Percentiles rank a stretch among this genome's conserved stretches.
These are phyloP conservation scores for Phoenicopterus ruber DNA, from an alignment of 2,113 vertebrate genomes.

Conservation along the genomic window DNA sequence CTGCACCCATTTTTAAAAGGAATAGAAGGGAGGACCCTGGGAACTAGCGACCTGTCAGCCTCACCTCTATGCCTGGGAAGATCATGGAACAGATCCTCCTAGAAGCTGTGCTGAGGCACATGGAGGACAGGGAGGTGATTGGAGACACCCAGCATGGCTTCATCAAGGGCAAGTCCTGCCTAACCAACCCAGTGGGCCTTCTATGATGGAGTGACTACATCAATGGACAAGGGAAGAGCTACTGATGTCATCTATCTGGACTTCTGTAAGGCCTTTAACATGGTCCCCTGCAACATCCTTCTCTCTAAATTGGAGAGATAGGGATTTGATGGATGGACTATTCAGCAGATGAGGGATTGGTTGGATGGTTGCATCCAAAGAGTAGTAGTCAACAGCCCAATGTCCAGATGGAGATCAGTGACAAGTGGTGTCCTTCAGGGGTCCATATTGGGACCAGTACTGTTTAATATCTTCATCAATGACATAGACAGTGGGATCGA, in stretches of 20 bases:
- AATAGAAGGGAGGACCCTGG: background rate
- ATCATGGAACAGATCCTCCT: too few relatives aligned
- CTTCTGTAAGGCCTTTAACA: background rate
- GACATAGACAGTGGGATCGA: background rate
- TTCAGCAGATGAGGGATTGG: background rate
- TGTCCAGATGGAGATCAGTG: background rate
- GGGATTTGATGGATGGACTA: background rate
- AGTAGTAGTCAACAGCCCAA: background rate
- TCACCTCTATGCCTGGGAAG: too few relatives aligned
- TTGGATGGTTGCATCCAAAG: background rate
- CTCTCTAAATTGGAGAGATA: background rate
- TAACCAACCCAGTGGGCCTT: too few relatives aligned
- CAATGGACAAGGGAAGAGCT: background rate
- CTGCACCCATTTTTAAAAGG: background rate
- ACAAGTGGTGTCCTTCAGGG: background rate
- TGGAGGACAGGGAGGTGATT: too few relatives aligned
- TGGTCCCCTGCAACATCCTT: background rate
- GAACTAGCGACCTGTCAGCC: too few relatives aligned
- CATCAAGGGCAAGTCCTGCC: background rate
- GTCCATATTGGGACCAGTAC: background rate
- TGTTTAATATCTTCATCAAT: background rate
- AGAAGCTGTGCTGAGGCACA: too few relatives aligned
- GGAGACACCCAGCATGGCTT: too few relatives aligned
- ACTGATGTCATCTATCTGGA: background rate
- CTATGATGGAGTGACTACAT: background rate